Conservation (phyloP, 1,140 invertebrate genomes). For the Melipona quadrifasciata region DNA sequence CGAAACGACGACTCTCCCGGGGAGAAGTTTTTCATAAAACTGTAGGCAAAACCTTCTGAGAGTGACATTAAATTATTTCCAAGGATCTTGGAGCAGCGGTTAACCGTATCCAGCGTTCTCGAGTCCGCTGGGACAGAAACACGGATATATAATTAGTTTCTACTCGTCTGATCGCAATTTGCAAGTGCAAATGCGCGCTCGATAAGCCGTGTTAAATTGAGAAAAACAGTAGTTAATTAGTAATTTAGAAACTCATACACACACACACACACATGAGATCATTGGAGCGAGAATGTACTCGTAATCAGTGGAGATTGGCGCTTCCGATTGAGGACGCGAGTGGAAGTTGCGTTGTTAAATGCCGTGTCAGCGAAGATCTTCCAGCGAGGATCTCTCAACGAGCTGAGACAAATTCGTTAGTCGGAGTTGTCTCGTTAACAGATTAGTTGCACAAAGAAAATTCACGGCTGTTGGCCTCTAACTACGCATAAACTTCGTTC, state of each 20-base stretch:
- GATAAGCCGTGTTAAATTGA: background rate
- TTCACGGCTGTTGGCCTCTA: background rate
- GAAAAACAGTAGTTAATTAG: slow-evolving; percentile 24
- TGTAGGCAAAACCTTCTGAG: background rate
- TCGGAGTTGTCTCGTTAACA: background rate
- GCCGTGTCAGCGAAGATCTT: background rate
- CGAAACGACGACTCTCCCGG: background rate
- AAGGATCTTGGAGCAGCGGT: background rate
- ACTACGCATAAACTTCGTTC: slow-evolving; percentile 19
- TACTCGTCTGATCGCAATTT: background rate
- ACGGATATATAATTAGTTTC: slow-evolving; percentile 23
- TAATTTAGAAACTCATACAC: background rate
- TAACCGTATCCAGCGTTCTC: background rate
- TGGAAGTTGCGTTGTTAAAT: background rate
- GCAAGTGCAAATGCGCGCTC: background rate
- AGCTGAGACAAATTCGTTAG: slow-evolving; percentile 35
- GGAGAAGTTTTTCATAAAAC: background rate
- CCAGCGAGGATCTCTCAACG: slow-evolving; percentile 3
- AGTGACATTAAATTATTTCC: slow-evolving; percentile 23
- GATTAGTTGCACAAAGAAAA: slow-evolving; percentile 4
- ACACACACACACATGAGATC: background rate
- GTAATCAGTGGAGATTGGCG: background rate
- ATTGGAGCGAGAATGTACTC: background rate
- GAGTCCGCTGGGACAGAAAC: background rate
- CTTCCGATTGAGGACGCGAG: background rate